Percentiles rank a stretch among this genome's conserved stretches.
These are phyloP conservation scores for Geotrypetes seraphini DNA, from an alignment of 2,797 vertebrate species.

Conservation along the genomic window DNA sequence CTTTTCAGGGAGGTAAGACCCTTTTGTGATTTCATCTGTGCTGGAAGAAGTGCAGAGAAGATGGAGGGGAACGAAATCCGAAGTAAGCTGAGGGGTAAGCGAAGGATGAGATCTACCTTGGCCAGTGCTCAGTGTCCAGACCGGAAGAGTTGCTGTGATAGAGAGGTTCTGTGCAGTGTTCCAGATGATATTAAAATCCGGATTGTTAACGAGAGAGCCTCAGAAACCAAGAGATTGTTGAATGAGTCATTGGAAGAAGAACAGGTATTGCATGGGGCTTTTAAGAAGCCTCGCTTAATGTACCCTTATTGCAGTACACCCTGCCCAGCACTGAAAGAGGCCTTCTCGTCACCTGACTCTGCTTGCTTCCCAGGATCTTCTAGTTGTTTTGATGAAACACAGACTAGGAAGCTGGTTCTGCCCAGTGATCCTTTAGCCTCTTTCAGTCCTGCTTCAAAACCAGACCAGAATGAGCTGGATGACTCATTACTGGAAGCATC, in stretches of 20 bases:
- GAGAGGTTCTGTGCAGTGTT: not conserved
- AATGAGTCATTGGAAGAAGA: not conserved
- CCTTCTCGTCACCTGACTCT: conserved; percentile 9
- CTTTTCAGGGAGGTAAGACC: too few relatives aligned
- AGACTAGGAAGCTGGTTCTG: not conserved
- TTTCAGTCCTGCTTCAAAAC: conserved; percentile 3
- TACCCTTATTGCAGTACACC: conserved; percentile 5
- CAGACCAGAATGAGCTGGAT: conserved; percentile 24
- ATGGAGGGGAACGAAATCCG: too few relatives aligned
- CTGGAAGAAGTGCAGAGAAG: too few relatives aligned
- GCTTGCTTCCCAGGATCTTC: conserved; percentile 14
- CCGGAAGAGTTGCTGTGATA: too few relatives aligned
- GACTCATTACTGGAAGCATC: conserved; percentile 39
- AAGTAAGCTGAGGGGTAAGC: too few relatives aligned
- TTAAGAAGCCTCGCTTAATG: conserved; percentile 8
- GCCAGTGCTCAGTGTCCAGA: too few relatives aligned
- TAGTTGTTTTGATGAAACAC: not conserved
- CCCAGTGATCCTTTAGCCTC: not conserved
- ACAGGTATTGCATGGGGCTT: not conserved
- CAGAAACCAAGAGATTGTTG: conserved; percentile 11
- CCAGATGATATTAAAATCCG: not conserved
- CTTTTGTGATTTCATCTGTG: too few relatives aligned
- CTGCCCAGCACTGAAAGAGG: not conserved
- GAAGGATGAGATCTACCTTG: too few relatives aligned
- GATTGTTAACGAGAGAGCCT: not conserved